Evolutionary conservation across 2,888 invertebrate species (phyloP), one percentile per base, ranked within the genome.

Genomic region (Xestia rhomboidea): DNA sequence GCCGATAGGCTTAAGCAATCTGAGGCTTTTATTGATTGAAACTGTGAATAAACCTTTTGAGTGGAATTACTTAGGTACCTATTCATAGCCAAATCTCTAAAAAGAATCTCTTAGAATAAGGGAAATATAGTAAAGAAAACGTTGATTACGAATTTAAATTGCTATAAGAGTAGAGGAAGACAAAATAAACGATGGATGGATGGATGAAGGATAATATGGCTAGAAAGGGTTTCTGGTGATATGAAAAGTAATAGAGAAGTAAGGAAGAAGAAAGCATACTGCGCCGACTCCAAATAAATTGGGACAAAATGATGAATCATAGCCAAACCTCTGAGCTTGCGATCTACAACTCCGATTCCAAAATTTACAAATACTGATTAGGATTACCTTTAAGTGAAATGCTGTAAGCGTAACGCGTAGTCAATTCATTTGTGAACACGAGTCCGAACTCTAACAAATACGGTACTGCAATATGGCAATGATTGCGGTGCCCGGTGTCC

Each of bases 11-110:
- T n/a, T 51, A 34, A 41, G 51, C 27, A 64, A 64, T 79, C 41
- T 57, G 24, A 49, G 60, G 21, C 71, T 79, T 72, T 51, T 34
- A 78, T 64, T 49, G 5, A 79, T 71, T 64, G 1, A 72, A 46
- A 49, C 41, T 34, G 46, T 1, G 54, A 41, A 21, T 78, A 44
- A 78, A 77, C 15, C 54, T 27, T 15, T 34, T 10, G 1, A 67
- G 10, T 4, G 21, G 21, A 41, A 49, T 77, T 30, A 41, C 7
- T 30, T 41, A n/a, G n/a, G n/a, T n/a, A 24, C 18, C 11, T 8
- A 68, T 34, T 51, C 15, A 18, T 10, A 30, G 30, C 18, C 27
- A 34, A 72, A 38, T 49, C 13, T 51, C 11, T 21, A 1, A n/a
- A n/a, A n/a, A n/a, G 5, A n/a, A 0, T 54, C n/a, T n/a, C 54